These are phyloP conservation scores for Aythya baeri DNA, from an alignment of 2,113 vertebrate species.

Conservation along the genomic window DNA sequence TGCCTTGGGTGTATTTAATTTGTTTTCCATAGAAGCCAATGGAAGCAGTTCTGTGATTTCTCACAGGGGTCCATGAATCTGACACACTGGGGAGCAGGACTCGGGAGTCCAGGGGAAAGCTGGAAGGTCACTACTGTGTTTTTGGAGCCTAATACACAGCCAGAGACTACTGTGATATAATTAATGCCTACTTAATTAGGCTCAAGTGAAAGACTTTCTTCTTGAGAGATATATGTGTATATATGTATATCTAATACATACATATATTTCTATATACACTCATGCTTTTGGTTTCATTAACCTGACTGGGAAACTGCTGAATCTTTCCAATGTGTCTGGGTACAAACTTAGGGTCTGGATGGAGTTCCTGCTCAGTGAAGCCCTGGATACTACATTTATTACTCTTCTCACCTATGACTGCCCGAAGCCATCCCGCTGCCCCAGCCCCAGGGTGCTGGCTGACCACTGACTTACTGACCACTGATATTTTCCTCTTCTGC, in stretches of 20 bases:
- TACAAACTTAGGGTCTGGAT: background rate
- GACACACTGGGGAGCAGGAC: background rate
- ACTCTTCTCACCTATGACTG: fast-evolving
- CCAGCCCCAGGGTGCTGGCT: background rate
- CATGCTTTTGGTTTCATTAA: background rate
- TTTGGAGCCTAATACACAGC: background rate
- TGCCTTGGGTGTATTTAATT: background rate
- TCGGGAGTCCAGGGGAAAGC: background rate
- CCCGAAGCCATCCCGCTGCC: background rate
- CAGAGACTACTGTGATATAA: background rate
- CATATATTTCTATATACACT: background rate
- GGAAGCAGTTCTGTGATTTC: background rate
- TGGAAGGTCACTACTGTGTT: fast-evolving
- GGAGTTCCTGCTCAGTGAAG: background rate
- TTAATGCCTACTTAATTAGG: background rate
- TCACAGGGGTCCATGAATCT: background rate
- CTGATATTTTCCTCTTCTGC: background rate
- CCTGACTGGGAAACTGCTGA: background rate
- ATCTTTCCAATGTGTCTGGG: background rate
- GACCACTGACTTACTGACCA: background rate
- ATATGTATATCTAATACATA: background rate
- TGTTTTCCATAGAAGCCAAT: background rate
- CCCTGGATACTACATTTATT: background rate
- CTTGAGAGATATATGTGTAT: background rate
- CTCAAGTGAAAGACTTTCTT: background rate